Evolutionary conservation across 2,888 invertebrate genomes (phyloP).

Genomic region (Argyra leucocephala): DNA sequence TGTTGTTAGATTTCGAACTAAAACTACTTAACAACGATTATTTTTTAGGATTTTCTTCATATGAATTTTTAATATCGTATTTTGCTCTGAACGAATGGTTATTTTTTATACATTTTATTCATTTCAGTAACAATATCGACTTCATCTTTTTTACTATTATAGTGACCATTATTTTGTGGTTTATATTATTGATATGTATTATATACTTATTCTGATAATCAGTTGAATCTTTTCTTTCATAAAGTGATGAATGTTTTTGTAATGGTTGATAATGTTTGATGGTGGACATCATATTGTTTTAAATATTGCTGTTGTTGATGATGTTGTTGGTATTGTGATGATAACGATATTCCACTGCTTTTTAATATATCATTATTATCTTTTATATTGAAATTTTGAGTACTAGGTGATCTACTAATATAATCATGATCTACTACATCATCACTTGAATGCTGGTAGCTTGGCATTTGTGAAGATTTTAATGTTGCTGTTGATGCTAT

Average conservation of each 20-base stretch:
- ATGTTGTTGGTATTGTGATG: slow-evolving; percentile 27
- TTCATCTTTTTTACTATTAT: slow-evolving; percentile 24
- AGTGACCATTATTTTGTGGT: slow-evolving; percentile 22
- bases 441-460: slow-evolving; percentile 32
- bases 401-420: slow-evolving; percentile 22
- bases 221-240: slow-evolving; percentile 21
- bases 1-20: slow-evolving; percentile 38
- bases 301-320: slow-evolving; percentile 12
- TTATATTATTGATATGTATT: slow-evolving; percentile 15
- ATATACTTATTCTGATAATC: slow-evolving; percentile 26
- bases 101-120: slow-evolving; percentile 38
- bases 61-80: slow-evolving; percentile 25
- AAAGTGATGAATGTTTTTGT: slow-evolving; percentile 22
- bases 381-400: background rate
- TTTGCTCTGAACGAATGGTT: slow-evolving; percentile 42
- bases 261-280: slow-evolving; percentile 20
- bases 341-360: slow-evolving; percentile 20
- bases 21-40: slow-evolving; percentile 39
- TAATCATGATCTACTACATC: too few relatives aligned
- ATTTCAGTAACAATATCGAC: slow-evolving; percentile 31
- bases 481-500: slow-evolving; percentile 27
- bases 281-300: slow-evolving; percentile 14
- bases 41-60: slow-evolving; percentile 38
- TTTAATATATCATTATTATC: slow-evolving; percentile 1
- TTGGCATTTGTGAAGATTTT: slow-evolving; percentile 40